Evolutionary conservation across 1,140 invertebrate species (phyloP).

Genomic region (Aphaenogaster rudis): DNA sequence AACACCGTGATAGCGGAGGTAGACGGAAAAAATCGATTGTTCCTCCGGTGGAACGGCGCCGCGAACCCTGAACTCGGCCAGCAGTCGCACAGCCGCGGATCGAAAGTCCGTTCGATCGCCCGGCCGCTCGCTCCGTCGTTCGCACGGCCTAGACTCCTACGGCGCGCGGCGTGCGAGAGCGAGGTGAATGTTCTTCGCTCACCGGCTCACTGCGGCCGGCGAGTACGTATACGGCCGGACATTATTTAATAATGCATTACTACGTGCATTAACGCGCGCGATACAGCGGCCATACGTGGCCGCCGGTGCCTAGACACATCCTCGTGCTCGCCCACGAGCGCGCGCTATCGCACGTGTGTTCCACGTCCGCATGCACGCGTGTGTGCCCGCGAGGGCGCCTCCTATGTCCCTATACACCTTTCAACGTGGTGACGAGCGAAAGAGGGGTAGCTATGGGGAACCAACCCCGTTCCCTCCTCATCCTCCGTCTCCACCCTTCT

Average conservation of each 20-base stretch:
- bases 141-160: conserved; percentile 58
- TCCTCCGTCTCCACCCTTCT: neutral
- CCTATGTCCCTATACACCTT: conserved; percentile 75
- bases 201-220: conserved; percentile 35
- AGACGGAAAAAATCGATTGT: conserved; percentile 68
- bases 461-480: conserved; percentile 63
- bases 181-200: conserved; percentile 77
- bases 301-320: conserved; percentile 63
- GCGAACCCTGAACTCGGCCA: conserved; percentile 72
- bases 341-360: conserved; percentile 43
- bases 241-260: conserved; percentile 79
- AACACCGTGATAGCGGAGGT: conserved; percentile 56
- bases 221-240: conserved; percentile 70
- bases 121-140: conserved; percentile 35
- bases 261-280: conserved; percentile 77
- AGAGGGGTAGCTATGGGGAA: conserved; percentile 72
- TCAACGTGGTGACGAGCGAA: conserved; percentile 77
- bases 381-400: conserved; percentile 15
- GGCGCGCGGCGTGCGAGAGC: conserved; percentile 24
- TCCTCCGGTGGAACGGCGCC: conserved; percentile 29
- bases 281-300: conserved; percentile 74
- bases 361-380: conserved; percentile 4
- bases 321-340: conserved; percentile 11
- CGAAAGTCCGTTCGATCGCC: conserved; percentile 66
- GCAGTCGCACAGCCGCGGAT: conserved; percentile 70